Evolutionary conservation across 2,797 vertebrate genomes (phyloP), one percentile per base, ranked within the genome.

Genomic region (Liasis olivaceus): DNA sequence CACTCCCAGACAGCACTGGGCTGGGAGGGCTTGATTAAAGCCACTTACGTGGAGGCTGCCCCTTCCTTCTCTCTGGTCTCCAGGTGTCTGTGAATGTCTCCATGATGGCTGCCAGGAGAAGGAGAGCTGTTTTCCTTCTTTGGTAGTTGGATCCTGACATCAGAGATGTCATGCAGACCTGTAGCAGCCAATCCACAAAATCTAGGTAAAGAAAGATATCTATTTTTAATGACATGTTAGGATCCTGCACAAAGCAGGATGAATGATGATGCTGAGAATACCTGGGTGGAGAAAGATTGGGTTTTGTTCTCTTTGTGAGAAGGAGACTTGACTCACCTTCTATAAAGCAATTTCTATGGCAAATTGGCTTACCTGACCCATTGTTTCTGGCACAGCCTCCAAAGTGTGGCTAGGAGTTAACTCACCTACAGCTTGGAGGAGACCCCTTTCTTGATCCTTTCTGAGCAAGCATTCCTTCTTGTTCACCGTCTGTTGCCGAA

Each of bases 31-130:
- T 20, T 36, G 42, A 1, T 11, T 2, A 85, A 56, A 56, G 0
- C 0, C 85, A 96, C 97, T 96, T 93, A 99, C 99, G 98, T 13
- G 99, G 99, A 28, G 99, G 99, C 92, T 99, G 99, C 64, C 99
- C 99, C 62, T 99, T 99, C 96, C 97, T 99, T 90, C 95, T 98
- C 85, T 98, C 95, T 0, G 98, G 98, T 66, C 97, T 99, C 99
- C 99, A 99, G 24, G 98, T 98, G 96, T 99, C 98, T 0, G 98
- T 98, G 97, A 98, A 99, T 69, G 98, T 99, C 96, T 99, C 98
- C 96, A 99, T 93, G 92, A 99, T 93, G 0, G 97, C 97, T 0
- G 97, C 97, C 88, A 99, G 96, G 92, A 99, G 95, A 90, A 99
- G 97, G 91, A 99, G 94, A 2, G 93, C 98, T 0, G 98, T 99